Evolutionary conservation across 2,888 invertebrate species (phyloP), one percentile per base, ranked within the genome.

Genomic region (Brenthis daphne): DNA sequence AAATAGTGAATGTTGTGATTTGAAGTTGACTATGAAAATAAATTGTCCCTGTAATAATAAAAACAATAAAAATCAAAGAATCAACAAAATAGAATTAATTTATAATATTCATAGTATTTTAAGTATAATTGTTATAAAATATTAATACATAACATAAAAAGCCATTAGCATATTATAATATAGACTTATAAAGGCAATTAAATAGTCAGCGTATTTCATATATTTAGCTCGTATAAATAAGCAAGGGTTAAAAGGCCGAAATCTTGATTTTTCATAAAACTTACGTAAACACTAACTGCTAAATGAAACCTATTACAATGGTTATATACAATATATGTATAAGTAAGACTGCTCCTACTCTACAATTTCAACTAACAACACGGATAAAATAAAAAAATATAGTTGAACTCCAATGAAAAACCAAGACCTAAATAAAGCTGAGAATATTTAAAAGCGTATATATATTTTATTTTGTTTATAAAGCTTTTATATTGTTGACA

Each of bases 251-350:
- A 56, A 16, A 65, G 48, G 64, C 48, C 58, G 20, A 65, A 29
- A 65, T 65, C 70, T 73, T 70, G 69, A 71, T 74, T 69, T 72
- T 74, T 69, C 67, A 73, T 63, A 67, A 51, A 56, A 57, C 55
- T 51, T 47, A 56, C n/a, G 1, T 12, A 64, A 55, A 55, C 48
- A 16, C 16, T 13, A 3, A 56, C 13, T n/a, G 29, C 11, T 11
- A 48, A 37, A 51, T 48, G 53, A 48, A 57, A 20, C 16, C 24
- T 54, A 1, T 20, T 20, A 20, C 29, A 29, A 29, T 20, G 37
- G 68, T 43, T 51, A 56, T 20, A 65, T 37, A 37, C 6, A 37
- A 33, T 4, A 33, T 37, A 37, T 8, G 6, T 8, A 8, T 37
- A 37, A 37, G 37, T 43, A 43, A 43, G 37, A 43, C 37, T 43